Evolutionary conservation across 2,888 invertebrate genomes (phyloP), one percentile per base, ranked within the genome.

Genomic region (Oscheius sp.): DNA sequence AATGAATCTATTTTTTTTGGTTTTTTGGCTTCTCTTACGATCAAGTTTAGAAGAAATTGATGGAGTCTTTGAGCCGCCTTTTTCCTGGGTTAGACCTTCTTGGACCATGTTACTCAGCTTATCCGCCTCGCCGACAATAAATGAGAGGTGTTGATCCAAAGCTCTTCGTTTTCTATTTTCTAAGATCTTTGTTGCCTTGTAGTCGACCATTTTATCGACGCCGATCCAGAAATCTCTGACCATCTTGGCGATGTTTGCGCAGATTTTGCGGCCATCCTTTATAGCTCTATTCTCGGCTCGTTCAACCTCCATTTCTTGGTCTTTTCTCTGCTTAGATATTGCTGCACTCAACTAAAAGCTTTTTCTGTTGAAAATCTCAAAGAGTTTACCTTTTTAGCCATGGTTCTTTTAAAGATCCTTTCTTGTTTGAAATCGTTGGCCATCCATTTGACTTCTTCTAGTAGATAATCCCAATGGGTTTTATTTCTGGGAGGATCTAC

Each of bases 391-490:
- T 76, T 76, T 63, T 71, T 76, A 5, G 82, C 79, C n/a, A 69
- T 29, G 15, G 34, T 69, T 29, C 94, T 94, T 87, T 98, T 98
- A 95, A 95, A 96, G 88, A 95, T 96, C 74, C 96, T 91, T 88
- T 99, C 98, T 88, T 95, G 94, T 31, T 93, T 93, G 89, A 98
- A 98, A 89, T 98, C 97, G 42, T 94, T 93, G 39, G 96, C 94
- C 79, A 99, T 90, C 98, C 98, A 98, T 42, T 93, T 92, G 95
- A 81, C 96, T 89, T 98, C 98, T 88, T 98, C 97, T 46, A 99
- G 89, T 75, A 98, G 89, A 88, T 95, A 97, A 88, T 98, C 98
- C 96, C 97, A 97, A 88, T 98, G 97, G 31, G 94, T 92, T 89
- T 96, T 97, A 64, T 91, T 90, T 75, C 96, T 90, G 72, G 92